Conservation (phyloP, 2,113 vertebrate species). For the Hyperopisus bebe region DNA sequence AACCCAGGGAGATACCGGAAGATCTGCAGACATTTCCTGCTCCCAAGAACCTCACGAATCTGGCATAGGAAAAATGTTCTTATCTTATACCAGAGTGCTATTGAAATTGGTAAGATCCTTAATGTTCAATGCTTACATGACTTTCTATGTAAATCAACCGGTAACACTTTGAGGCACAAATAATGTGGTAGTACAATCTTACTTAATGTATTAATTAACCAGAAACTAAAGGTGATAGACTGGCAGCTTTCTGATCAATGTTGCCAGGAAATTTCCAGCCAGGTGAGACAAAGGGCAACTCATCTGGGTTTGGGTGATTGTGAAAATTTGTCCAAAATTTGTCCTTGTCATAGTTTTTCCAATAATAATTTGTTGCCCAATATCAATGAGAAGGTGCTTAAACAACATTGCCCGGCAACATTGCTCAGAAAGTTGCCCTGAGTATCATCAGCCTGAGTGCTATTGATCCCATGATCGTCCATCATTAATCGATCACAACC, state of each 20-base stretch:
- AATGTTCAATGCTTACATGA: neutral
- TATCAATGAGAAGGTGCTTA: neutral
- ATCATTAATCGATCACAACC: neutral
- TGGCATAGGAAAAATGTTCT: too few relatives aligned
- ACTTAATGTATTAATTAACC: neutral
- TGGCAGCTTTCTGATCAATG: neutral
- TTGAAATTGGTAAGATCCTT: neutral
- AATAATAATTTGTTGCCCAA: neutral
- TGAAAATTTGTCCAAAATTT: too few relatives aligned
- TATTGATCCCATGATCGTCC: neutral
- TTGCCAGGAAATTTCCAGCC: neutral
- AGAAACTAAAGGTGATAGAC: neutral
- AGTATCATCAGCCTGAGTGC: neutral
- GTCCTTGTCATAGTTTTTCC: neutral
- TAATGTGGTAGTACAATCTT: neutral
- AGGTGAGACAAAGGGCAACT: neutral
- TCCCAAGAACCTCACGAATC: neutral
- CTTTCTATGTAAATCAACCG: neutral
- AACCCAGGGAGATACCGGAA: neutral
- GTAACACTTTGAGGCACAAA: neutral
- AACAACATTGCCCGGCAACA: neutral
- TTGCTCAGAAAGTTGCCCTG: neutral
- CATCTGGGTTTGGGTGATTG: neutral
- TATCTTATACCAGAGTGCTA: neutral
- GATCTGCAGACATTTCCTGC: neutral